phyloP scores from a whole-genome alignment of 2,113 vertebrate species.

The Panthera uncia region DNA sequence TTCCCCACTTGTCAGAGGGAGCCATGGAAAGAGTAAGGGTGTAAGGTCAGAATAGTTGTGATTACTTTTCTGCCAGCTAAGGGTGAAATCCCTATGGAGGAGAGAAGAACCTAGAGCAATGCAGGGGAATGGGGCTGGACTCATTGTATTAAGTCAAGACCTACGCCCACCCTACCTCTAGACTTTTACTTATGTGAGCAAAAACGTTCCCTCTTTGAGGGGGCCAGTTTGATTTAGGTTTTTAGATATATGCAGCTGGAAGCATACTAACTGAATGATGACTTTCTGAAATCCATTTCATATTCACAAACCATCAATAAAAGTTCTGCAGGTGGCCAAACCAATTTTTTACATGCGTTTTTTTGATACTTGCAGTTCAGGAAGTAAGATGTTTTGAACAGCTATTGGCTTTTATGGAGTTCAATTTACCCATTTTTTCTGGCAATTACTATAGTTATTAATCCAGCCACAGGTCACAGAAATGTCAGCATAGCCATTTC shows the following conservation, averaged over 20 bases:
- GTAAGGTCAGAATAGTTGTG: background rate
- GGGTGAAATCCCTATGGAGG: background rate
- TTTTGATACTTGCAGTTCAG: conserved; percentile 36
- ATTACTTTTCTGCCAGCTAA: background rate
- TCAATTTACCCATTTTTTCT: background rate
- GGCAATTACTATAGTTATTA: background rate
- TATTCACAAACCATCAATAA: background rate
- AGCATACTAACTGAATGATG: background rate
- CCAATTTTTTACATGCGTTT: background rate
- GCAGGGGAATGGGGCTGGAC: background rate
- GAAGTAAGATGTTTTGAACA: background rate
- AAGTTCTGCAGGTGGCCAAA: background rate
- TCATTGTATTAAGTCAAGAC: background rate
- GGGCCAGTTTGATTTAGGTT: background rate
- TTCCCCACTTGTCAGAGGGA: background rate
- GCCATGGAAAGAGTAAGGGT: background rate
- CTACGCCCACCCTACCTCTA: background rate
- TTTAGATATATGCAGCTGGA: background rate
- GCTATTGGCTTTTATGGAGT: background rate
- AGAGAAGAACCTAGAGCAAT: background rate
- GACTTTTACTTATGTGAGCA: background rate
- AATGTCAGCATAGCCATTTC: background rate
- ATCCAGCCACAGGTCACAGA: background rate
- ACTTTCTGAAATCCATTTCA: conserved; percentile 25
- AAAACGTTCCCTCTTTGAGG: background rate